These are phyloP conservation scores for Cheilinus undulatus DNA, from an alignment of 2,113 vertebrate species.

Conservation along the genomic window DNA sequence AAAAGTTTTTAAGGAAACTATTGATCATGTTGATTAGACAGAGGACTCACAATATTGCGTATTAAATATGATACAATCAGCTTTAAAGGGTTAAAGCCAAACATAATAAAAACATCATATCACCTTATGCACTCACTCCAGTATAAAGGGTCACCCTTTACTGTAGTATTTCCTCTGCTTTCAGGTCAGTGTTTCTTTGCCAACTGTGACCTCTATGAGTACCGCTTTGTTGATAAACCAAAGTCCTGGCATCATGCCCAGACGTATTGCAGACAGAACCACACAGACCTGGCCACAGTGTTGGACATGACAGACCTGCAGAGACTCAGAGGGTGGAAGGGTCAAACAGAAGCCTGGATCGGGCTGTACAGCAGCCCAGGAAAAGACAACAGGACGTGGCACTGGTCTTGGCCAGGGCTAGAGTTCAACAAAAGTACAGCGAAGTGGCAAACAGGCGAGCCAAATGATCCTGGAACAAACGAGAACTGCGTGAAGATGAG, in stretches of 20 bases:
- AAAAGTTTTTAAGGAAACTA: no score
- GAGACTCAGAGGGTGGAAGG: background rate
- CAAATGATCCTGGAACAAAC: fast-evolving
- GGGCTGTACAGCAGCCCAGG: background rate
- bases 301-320: slow-evolving; percentile 14
- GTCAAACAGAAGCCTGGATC: slow-evolving; percentile 34
- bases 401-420: slow-evolving; percentile 44
- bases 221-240: fast-evolving
- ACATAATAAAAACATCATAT: no score
- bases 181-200: slow-evolving; percentile 23
- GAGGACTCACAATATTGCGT: no score
- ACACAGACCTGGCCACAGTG: slow-evolving; percentile 46
- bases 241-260: slow-evolving; percentile 20
- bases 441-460: fast-evolving
- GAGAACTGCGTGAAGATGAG: background rate
- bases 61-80: no score
- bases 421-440: fast-evolving
- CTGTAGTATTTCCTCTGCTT: background rate
- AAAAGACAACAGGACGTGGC: background rate
- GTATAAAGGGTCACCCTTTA: no score
- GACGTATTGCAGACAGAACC: fast-evolving
- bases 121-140: no score
- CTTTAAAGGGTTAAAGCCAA: no score
- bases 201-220: slow-evolving; percentile 10
- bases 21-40: no score